Evolutionary conservation across 2,888 invertebrate species (phyloP).

Genomic region (Standfussiana lucernea): DNA sequence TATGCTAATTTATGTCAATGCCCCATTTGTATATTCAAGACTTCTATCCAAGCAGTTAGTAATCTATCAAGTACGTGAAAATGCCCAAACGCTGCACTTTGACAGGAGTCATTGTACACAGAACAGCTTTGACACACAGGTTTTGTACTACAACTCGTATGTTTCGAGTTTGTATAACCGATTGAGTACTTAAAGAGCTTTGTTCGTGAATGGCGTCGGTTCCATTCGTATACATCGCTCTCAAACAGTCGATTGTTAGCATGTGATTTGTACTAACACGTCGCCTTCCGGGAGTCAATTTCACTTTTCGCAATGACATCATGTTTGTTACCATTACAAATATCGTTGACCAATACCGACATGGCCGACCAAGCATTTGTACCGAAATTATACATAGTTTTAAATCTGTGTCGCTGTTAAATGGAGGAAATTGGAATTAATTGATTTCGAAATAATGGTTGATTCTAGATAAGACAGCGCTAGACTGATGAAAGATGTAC

Average conservation of each 20-base stretch:
- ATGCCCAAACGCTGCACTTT: slow-evolving; percentile 26
- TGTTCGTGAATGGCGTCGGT: slow-evolving; percentile 64
- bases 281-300: slow-evolving; percentile 71
- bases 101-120: slow-evolving; percentile 23
- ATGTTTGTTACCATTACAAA: slow-evolving; percentile 61
- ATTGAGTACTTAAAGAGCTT: slow-evolving; percentile 52
- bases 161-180: slow-evolving; percentile 51
- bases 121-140: slow-evolving; percentile 32
- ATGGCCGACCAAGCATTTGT: slow-evolving; percentile 47
- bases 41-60: slow-evolving; percentile 22
- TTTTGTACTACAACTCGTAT: slow-evolving; percentile 36
- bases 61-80: slow-evolving; percentile 15
- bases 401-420: slow-evolving; percentile 42
- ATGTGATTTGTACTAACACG: slow-evolving; percentile 63
- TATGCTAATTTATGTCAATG: not conserved
- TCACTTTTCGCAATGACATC: slow-evolving; percentile 75
- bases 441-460: slow-evolving; percentile 18
- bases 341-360: slow-evolving; percentile 56
- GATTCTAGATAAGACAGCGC: not conserved
- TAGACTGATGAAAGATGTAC: slow-evolving; percentile 4
- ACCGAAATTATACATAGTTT: slow-evolving; percentile 36
- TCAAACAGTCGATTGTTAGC: slow-evolving; percentile 65
- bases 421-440: slow-evolving; percentile 26
- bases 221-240: slow-evolving; percentile 65
- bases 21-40: not conserved